A percentile compares a stretch with the other conserved stretches of the same genome.
Conservation (phyloP, 2,888 invertebrate genomes). For the Brachyptera risi region DNA sequence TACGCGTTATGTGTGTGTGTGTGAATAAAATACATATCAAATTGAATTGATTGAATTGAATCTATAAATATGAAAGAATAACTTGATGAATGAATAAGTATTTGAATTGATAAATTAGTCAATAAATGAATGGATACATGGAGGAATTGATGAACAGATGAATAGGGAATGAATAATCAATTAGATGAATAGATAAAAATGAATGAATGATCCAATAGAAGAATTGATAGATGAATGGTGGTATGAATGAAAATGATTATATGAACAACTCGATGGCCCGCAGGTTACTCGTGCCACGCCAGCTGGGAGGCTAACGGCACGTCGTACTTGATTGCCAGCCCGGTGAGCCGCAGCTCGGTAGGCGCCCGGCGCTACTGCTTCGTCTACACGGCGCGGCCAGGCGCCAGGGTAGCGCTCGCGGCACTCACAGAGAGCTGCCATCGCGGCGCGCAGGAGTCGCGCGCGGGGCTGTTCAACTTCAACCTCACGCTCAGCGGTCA, state of each 20-base stretch:
- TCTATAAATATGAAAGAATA: neutral
- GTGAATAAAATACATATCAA: too few species aligned
- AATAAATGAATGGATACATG: too few species aligned
- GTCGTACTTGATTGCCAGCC: constrained; percentile 78
- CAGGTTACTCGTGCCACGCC: constrained; percentile 86
- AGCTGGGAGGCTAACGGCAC: constrained; percentile 84
- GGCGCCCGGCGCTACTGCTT: constrained; percentile 58
- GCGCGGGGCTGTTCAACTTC: neutral
- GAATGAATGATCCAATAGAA: too few species aligned
- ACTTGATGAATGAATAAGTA: too few species aligned
- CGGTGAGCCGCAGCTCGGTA: constrained; percentile 57
- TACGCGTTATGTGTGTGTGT: too few species aligned
- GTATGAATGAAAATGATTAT: too few species aligned
- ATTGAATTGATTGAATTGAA: neutral
- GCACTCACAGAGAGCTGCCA: constrained; percentile 12
- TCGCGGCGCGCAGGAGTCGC: neutral
- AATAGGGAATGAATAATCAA: too few species aligned
- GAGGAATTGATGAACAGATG: too few species aligned
- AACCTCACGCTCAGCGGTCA: constrained; percentile 4
- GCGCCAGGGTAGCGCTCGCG: neutral
- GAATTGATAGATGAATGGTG: too few species aligned
- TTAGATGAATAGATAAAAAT: too few species aligned
- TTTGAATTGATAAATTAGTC: too few species aligned
- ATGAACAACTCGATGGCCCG: too few species aligned
- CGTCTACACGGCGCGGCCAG: constrained; percentile 47